Evolutionary conservation across 35 echinoderm and acorn worm species (phyloP).

Genomic region (Lytechinus variegatus): DNA sequence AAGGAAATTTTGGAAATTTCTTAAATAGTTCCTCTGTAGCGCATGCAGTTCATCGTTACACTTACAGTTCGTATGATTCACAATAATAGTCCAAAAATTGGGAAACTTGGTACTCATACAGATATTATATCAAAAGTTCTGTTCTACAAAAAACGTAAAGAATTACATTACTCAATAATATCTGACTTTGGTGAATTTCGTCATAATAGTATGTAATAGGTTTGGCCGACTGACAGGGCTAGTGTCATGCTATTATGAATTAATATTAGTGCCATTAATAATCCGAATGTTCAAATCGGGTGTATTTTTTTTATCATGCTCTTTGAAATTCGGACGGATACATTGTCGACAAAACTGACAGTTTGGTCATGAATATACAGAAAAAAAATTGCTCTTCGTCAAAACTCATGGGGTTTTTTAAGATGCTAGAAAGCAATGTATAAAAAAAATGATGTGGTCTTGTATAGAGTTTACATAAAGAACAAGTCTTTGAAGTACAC

Average conservation of each 20-base stretch:
- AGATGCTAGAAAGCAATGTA: background rate
- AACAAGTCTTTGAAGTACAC: background rate
- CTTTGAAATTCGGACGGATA: constrained; percentile 3
- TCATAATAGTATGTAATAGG: background rate
- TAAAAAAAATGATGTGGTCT: background rate
- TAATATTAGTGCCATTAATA: background rate
- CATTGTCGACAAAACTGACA: background rate
- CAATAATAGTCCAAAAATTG: background rate
- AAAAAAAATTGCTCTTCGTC: background rate
- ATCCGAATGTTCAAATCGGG: background rate
- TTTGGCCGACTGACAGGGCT: background rate
- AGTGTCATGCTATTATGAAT: background rate
- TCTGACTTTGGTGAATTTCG: background rate
- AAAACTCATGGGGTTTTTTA: background rate
- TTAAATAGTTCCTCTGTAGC: background rate
- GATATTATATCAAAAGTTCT: background rate
- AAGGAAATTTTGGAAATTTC: background rate
- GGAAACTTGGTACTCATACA: background rate
- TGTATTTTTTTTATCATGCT: background rate
- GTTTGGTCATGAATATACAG: background rate
- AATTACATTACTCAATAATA: background rate
- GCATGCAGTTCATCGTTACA: background rate
- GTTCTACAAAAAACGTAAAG: background rate
- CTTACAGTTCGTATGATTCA: background rate
- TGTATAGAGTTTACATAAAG: background rate